These are phyloP conservation scores for Rhabdomys dilectus DNA, from an alignment of 2,113 vertebrate genomes.

Conservation along the genomic window DNA sequence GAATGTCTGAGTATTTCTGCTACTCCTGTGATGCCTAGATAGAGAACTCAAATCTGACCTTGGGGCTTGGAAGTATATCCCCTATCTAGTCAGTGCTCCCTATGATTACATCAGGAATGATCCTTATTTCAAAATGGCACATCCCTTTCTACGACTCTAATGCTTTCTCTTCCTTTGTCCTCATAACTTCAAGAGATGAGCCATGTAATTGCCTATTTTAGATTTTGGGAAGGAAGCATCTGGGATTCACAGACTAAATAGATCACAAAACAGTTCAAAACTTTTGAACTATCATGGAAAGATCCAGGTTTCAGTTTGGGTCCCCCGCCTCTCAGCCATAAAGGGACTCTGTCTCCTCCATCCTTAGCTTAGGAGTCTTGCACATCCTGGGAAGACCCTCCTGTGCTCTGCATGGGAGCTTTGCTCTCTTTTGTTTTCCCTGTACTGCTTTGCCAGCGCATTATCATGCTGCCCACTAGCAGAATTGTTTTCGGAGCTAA, in stretches of 20 bases:
- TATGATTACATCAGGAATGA: neutral
- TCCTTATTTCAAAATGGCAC: neutral
- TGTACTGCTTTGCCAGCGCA: neutral
- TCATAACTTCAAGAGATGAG: neutral
- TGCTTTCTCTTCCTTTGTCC: neutral
- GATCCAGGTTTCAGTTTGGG: neutral
- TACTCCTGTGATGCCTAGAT: neutral
- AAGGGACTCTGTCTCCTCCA: accelerated
- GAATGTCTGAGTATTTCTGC: neutral
- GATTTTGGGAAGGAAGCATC: neutral
- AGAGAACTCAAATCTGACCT: neutral
- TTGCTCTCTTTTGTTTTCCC: neutral
- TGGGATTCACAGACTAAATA: neutral
- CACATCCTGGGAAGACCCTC: too few relatives aligned
- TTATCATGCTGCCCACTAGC: neutral
- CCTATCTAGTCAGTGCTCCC: neutral
- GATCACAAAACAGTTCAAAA: neutral
- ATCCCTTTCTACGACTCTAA: neutral
- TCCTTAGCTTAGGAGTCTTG: accelerated
- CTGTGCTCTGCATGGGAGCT: neutral
- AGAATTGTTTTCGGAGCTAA: conserved; percentile 38
- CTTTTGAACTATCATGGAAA: neutral
- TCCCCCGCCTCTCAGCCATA: neutral
- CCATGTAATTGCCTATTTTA: neutral
- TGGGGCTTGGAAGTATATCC: neutral